phyloP scores from a whole-genome alignment of 2,797 vertebrate species.

The Gambelia wislizenii region DNA sequence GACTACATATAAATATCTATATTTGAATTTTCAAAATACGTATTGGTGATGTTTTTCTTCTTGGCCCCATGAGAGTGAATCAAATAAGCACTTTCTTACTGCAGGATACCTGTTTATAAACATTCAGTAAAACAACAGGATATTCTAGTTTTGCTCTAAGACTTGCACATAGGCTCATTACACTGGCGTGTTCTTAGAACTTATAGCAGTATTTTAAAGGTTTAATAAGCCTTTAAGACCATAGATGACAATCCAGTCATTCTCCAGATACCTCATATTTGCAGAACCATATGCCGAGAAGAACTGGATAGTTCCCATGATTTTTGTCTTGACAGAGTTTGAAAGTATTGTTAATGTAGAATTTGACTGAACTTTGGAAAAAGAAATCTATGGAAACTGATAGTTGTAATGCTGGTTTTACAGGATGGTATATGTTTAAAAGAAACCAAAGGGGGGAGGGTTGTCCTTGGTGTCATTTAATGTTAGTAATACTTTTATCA shows the following conservation, averaged over 20 bases:
- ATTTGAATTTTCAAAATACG: slow-evolving; percentile 50
- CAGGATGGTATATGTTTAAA: slow-evolving; percentile 75
- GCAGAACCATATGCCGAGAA: background rate
- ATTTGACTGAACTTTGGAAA: slow-evolving; percentile 52
- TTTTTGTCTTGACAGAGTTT: slow-evolving; percentile 72
- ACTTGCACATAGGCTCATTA: slow-evolving; percentile 56
- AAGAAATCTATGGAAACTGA: slow-evolving; percentile 55
- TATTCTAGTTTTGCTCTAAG: slow-evolving; percentile 69
- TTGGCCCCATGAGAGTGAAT: slow-evolving; percentile 52
- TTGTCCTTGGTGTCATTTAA: slow-evolving; percentile 67
- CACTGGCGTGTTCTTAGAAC: slow-evolving; percentile 53
- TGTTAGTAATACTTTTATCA: slow-evolving; percentile 68
- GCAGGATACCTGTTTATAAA: slow-evolving; percentile 62
- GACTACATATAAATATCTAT: slow-evolving; percentile 36
- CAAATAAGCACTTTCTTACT: slow-evolving; percentile 66
- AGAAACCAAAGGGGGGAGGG: slow-evolving; percentile 73
- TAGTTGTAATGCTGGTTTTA: slow-evolving; percentile 48
- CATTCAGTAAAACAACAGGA: slow-evolving; percentile 55
- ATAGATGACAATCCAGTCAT: slow-evolving; percentile 17
- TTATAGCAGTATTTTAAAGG: slow-evolving; percentile 37
- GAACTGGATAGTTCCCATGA: background rate
- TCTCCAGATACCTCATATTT: background rate
- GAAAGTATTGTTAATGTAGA: slow-evolving; percentile 70
- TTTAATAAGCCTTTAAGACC: slow-evolving; percentile 61
- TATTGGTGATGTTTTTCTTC: slow-evolving; percentile 6